These are phyloP conservation scores for Anastrepha obliqua DNA, from an alignment of 1,140 invertebrate species.

Conservation along the genomic window DNA sequence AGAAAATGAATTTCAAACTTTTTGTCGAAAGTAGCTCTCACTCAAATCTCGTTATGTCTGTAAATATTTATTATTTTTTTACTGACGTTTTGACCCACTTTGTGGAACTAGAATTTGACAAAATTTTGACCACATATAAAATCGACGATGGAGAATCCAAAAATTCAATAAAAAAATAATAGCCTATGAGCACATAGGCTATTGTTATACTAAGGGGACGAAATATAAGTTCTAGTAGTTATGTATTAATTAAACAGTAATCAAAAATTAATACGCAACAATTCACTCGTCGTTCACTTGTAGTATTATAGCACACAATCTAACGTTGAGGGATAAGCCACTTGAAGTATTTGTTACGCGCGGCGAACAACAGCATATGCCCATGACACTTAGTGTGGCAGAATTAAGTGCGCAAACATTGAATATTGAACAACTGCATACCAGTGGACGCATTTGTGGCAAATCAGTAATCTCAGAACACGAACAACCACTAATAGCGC, in stretches of 20 bases:
- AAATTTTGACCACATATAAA: too few relatives aligned
- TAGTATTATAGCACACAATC: not conserved
- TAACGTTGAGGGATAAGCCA: not conserved
- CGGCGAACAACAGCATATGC: slow-evolving; percentile 45
- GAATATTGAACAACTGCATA: slow-evolving; percentile 53
- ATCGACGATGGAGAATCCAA: too few relatives aligned
- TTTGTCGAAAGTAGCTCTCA: too few relatives aligned
- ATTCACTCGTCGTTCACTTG: not conserved
- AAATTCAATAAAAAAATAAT: too few relatives aligned
- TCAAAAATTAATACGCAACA: too few relatives aligned
- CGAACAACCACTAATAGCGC: slow-evolving; percentile 59
- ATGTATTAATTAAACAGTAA: not conserved
- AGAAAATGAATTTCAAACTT: too few relatives aligned
- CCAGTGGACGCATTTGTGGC: slow-evolving; percentile 62
- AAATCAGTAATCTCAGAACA: slow-evolving; percentile 59
- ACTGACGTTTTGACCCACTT: too few relatives aligned
- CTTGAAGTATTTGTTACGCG: slow-evolving; percentile 27
- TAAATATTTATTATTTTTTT: too few relatives aligned
- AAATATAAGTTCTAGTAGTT: not conserved
- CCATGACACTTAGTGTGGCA: slow-evolving; percentile 54
- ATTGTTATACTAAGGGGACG: too few relatives aligned
- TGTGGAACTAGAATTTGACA: too few relatives aligned
- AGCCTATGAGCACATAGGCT: too few relatives aligned
- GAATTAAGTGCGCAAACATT: slow-evolving; percentile 59
- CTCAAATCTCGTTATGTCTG: too few relatives aligned